A percentile compares a stretch with the other conserved stretches of the same genome.
Evolutionary conservation across 2,888 invertebrate species (phyloP).

Genomic region (Anodontia alba): DNA sequence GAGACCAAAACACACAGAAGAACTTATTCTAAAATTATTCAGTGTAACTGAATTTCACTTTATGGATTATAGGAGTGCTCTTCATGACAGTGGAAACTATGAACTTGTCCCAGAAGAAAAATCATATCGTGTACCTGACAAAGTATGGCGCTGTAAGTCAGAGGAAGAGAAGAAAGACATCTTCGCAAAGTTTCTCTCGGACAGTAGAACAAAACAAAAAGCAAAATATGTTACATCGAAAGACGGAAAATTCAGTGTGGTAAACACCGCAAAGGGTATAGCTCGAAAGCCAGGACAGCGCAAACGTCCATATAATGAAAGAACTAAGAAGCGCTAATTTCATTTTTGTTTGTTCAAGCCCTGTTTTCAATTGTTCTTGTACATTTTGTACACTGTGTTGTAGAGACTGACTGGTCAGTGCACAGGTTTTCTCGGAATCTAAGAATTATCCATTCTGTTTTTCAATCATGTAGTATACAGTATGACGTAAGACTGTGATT

Average conservation of each 20-base stretch:
- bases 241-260: conserved; percentile 5
- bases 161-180: conserved; percentile 1
- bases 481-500: no score
- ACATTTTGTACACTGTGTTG: no score
- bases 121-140: background rate
- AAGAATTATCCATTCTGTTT: no score
- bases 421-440: no score
- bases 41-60: conserved; percentile 37
- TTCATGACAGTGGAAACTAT: conserved; percentile 34
- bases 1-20: conserved; percentile 29
- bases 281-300: conserved; percentile 1
- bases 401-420: no score
- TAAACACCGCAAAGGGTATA: conserved; percentile 8
- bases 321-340: background rate
- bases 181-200: background rate
- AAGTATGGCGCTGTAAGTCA: conserved; percentile 18
- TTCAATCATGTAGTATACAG: no score
- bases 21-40: conserved; percentile 30
- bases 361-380: no score
- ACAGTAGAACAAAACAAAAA: conserved; percentile 19
- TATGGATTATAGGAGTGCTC: conserved; percentile 33
- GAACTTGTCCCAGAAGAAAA: background rate
- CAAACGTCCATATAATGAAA: background rate
- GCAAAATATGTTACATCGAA: background rate
- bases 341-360: no score